Base-by-base conservation (phyloP, 2,888 invertebrate species). In the Augochlorella aurata region DNA sequence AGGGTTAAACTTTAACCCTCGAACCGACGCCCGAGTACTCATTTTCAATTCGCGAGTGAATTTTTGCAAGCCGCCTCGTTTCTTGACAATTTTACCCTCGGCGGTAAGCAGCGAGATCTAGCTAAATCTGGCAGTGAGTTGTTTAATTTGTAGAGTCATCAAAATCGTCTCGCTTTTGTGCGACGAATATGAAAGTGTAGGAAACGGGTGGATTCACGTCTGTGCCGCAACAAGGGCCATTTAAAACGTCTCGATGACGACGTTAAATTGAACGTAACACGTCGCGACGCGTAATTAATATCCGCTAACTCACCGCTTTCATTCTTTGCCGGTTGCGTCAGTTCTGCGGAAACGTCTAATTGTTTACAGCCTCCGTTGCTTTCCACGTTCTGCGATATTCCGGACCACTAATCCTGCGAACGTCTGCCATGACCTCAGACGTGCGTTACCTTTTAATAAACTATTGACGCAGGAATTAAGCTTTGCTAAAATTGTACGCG, bases 251-350 rank as follows among this genome's bases (percentile, higher is more conserved):
- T 18, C 29, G 2, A 9, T 71, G 79, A 74, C 52, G 79, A 69
- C 47, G 1, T 63, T 68, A 45, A 29, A 18, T 7, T 73, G 38
- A 10, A 70, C 70, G 49, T 63, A 44, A 76, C 58, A 58, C 54
- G 29, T 73, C 69, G 12, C 0, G 44, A 5, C 58, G n/a, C 44
- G 50, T 77, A 74, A 80, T 80, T 84, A 83, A 74, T 75, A 74
- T 83, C 83, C 83, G 77, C 5, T 45, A 71, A 47, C 70, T 63
- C 77, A 38, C 45, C 54, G 29, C 74, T 77, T 83, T 83, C 76
- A 29, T 74, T 68, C 71, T 66, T 67, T 47, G 47, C 45, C 24
- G 63, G 63, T 61, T 81, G 68, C 82, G 82, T 83, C 83, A 78
- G 0, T 82, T 83, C 82, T 68, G 4, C 54, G 52, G 71, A 77